Base-by-base conservation (phyloP, 2,113 vertebrate genomes). In the Chionodraco myersi region DNA sequence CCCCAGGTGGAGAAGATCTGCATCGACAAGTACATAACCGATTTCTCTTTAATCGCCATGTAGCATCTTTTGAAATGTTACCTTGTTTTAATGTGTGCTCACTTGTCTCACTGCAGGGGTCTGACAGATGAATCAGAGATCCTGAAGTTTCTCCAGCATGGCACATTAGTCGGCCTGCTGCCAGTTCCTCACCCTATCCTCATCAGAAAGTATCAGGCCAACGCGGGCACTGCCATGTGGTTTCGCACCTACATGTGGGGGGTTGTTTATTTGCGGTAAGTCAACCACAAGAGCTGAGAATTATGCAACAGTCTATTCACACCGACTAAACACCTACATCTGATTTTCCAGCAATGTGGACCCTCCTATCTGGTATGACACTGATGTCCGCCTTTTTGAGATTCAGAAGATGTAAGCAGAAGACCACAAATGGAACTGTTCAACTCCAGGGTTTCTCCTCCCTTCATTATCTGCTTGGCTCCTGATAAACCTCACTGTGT, bases 191-290 rank as follows among this genome's bases (percentile, higher is more conserved):
- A 99, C 86, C 98, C 98, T 80, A 99, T 99, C 92, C 96, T 99
- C 56, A 99, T 99, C 88, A 96, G 98, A 82, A 99, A 99, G 92
- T 99, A 99, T 92, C 98, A 99, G 94, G 97, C 98, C 58, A 99
- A 99, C 74, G 96, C 98, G 0, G 98, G 98, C 89, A 99, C 98
- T 0, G 97, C 98, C 90, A 97, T 96, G 96, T 99, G 98, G 98
- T 99, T 99, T 92, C 97, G 98, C 52, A 99, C 98, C 41, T 99
- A 99, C 92, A 99, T 99, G 98, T 99, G 98, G 98, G 98, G 98
- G 2, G 97, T 99, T 48, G 96, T 99, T 90, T 99, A 99, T 88
- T 90, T 99, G 92, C 97, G 98, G 98, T 99, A 87, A 95, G 93
- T 88, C 10, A 13, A 21, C 18, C 5, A 15, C 26, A 15, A 62